Percentiles rank a stretch among this genome's conserved stretches.
These are phyloP conservation scores for Camponotus vicinus DNA, from an alignment of 1,140 invertebrate genomes.

Conservation along the genomic window DNA sequence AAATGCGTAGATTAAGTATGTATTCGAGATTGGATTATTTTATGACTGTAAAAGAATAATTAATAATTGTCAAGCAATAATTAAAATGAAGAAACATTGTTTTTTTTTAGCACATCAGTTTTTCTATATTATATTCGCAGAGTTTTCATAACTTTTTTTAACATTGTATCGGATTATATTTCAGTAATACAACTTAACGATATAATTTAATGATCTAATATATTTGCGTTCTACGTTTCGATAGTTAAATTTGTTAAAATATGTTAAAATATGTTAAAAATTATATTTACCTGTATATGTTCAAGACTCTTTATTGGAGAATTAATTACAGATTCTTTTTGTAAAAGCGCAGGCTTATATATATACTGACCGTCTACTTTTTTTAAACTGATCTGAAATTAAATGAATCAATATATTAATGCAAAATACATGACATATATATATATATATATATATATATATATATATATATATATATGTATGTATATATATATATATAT, in stretches of 20 bases:
- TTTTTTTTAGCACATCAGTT: neutral
- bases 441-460: neutral
- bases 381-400: conserved; percentile 13
- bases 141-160: neutral
- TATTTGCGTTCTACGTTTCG: neutral
- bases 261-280: neutral
- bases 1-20: neutral
- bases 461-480: too few relatives aligned
- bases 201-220: neutral
- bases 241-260: neutral
- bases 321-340: too few relatives aligned
- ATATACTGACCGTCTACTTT: neutral
- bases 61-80: neutral
- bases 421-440: neutral
- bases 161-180: neutral
- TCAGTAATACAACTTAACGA: neutral
- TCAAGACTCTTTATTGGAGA: too few relatives aligned
- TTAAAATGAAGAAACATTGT: neutral
- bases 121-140: neutral
- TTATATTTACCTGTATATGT: too few relatives aligned
- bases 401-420: neutral
- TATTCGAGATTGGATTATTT: neutral
- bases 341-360: too few relatives aligned
- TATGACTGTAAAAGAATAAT: neutral
- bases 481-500: neutral